Evolutionary conservation across 2,113 vertebrate species (phyloP).

Genomic region (Cololabis saira): DNA sequence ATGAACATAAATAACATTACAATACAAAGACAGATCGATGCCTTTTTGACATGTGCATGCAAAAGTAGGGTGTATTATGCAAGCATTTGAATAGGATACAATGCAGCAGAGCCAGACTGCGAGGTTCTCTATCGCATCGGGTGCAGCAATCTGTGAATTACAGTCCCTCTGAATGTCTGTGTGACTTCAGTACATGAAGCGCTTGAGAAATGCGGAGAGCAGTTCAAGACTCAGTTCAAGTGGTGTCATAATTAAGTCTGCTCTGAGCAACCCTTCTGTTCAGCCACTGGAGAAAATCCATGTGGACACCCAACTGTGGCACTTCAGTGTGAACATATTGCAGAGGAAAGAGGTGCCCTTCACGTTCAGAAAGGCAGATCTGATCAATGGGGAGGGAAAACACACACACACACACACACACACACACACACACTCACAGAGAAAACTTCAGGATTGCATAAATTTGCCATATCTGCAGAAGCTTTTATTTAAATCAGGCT

Average conservation of each 20-base stretch:
- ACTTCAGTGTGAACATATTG: slow-evolving; percentile 44
- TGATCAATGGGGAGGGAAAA: not conserved
- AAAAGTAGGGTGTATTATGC: not conserved
- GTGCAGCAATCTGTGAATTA: slow-evolving; percentile 22
- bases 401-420: not conserved
- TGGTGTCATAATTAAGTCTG: slow-evolving; percentile 46
- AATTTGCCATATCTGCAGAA: not conserved
- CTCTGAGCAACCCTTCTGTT: not conserved
- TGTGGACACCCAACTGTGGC: slow-evolving; percentile 55
- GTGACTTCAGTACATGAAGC: slow-evolving; percentile 51
- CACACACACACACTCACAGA: not conserved
- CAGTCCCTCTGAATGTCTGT: slow-evolving; percentile 1
- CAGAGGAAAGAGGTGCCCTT: slow-evolving; percentile 15
- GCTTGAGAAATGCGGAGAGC: slow-evolving; percentile 23
- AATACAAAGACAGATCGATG: not conserved
- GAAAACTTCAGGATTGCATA: not conserved
- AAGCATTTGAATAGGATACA: not conserved
- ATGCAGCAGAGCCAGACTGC: slow-evolving; percentile 23
- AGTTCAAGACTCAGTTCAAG: slow-evolving; percentile 24
- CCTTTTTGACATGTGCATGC: not conserved
- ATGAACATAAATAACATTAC: not conserved
- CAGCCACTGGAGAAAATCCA: slow-evolving; percentile 36
- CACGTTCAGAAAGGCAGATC: not conserved
- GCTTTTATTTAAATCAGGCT: not conserved
- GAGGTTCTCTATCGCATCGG: too few relatives aligned